Conservation (phyloP, 2,888 invertebrate genomes). For the Scotopteryx bipunctaria region DNA sequence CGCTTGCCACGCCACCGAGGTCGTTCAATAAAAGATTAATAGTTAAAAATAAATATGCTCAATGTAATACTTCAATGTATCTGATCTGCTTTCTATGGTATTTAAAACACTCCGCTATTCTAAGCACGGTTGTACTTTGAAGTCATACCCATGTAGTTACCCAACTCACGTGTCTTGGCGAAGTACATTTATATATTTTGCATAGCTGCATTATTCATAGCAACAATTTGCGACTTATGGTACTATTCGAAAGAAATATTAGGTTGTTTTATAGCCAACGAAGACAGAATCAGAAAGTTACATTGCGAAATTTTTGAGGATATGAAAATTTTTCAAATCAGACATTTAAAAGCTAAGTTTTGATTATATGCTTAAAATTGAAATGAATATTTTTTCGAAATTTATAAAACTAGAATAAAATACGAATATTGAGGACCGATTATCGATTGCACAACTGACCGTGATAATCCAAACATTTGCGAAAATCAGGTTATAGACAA, state of each 20-base stretch:
- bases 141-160: slow-evolving; percentile 52
- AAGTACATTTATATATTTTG: slow-evolving; percentile 66
- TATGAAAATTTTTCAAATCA: slow-evolving; percentile 1
- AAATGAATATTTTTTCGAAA: not conserved
- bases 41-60: too few species aligned
- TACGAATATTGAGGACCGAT: not conserved
- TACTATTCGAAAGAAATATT: slow-evolving; percentile 53
- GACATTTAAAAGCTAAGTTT: not conserved
- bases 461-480: not conserved
- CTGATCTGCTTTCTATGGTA: slow-evolving; percentile 1
- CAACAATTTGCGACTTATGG: slow-evolving; percentile 43
- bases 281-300: slow-evolving; percentile 28
- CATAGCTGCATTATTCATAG: slow-evolving; percentile 74
- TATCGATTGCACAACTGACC: not conserved
- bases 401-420: not conserved
- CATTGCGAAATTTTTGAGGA: slow-evolving; percentile 11
- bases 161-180: slow-evolving; percentile 65
- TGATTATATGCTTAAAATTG: not conserved
- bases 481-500: not conserved
- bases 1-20: too few species aligned
- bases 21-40: too few species aligned
- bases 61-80: too few species aligned
- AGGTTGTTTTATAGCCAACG: slow-evolving; percentile 46
- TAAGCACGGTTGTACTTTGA: slow-evolving; percentile 58
- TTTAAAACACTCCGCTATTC: slow-evolving; percentile 54